Evolutionary conservation across 1,140 invertebrate species (phyloP), one percentile per base, ranked within the genome.

Genomic region (Drosophila carrolli): DNA sequence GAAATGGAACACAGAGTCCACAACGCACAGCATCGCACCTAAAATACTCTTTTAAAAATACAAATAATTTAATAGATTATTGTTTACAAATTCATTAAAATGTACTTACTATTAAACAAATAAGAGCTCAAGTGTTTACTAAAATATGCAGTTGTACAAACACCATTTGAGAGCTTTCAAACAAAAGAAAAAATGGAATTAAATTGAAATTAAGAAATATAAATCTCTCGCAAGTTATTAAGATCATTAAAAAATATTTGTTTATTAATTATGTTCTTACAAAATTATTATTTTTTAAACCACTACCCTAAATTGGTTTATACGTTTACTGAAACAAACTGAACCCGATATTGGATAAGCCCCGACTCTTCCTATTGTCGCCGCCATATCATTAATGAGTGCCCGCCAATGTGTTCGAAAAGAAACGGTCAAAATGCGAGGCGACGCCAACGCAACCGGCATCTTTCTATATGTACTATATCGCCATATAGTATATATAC

Each of bases 1-100:
- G 71, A 85, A 85, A 81, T 81, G 81, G 81, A 70, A 85, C 43
- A 83, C 50, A 58, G 40, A 67, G 54, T 47, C 44, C 68, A 44
- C 53, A 70, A 72, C 8, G 29, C 6, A 0, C 0, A 46, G 38
- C 0, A 27, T 8, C 55, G 48, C 40, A 32, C 7, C 5, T 1
- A 1, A 1, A 11, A 74, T 70, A 67, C 78, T 23, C 78, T 77
- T 7, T 41, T 41, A 4, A 7, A 14, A 14, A 32, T 19, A 23
- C 11, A 46, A 23, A 5, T 7, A 32, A 8, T 32, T 7, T 32
- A 32, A 32, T 7, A 32, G 8, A 1, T 32, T 7, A 32, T 32
- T 23, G 4, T 23, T 23, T 23, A 23, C 2, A 4, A 23, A 23
- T 23, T 23, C 2, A 23, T 4, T 23, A 4, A 23, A 23, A 23